Evolutionary conservation across 2,888 invertebrate species (phyloP), one percentile per base, ranked within the genome.

Genomic region (Pyrrhosoma nymphula): DNA sequence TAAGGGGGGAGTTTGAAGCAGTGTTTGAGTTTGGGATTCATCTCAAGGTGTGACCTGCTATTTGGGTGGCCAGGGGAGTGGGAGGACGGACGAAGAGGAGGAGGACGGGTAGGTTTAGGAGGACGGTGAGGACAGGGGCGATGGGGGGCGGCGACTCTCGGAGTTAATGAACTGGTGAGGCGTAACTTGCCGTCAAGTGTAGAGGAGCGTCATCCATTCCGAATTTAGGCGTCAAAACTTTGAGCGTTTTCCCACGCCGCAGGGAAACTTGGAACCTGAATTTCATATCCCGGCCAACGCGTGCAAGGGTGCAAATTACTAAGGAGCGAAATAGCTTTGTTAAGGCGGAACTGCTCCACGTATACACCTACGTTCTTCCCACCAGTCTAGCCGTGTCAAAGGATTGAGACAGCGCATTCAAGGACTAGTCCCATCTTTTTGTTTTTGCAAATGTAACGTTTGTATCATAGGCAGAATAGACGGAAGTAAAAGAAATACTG

Each of bases 21-120:
- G 91, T 91, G 91, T 91, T 91, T 91, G 91, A 91, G 91, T 91
- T 91, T 63, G 91, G 35, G 91, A 91, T 91, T 91, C 91, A 30
- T 91, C 63, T 60, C 90, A 56, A 47, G 56, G 39, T 47, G 47
- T 47, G 47, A 8, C 47, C 47, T 47, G 47, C 47, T 47, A 47
- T 47, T 47, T 47, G 47, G 47, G 47, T 47, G 47, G 47, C 47
- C 47, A 47, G 47, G 2, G 47, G 47, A 8, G 47, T n/a, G 35
- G 18, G 91, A 91, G 39, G 63, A 35, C 56, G 35, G 26, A 23
- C 10, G 90, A n/a, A 56, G 90, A 30, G 90, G 69, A 69, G 69
- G 1, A 12, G 60, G 12, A 60, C 8, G 69, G n/a, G 69, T 4
- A 26, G 0, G 69, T 26, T 10, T 10, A 2, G 8, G 69, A 69